These are phyloP conservation scores for Spodoptera frugiperda DNA, from an alignment of 1,140 invertebrate species.

Conservation along the genomic window DNA sequence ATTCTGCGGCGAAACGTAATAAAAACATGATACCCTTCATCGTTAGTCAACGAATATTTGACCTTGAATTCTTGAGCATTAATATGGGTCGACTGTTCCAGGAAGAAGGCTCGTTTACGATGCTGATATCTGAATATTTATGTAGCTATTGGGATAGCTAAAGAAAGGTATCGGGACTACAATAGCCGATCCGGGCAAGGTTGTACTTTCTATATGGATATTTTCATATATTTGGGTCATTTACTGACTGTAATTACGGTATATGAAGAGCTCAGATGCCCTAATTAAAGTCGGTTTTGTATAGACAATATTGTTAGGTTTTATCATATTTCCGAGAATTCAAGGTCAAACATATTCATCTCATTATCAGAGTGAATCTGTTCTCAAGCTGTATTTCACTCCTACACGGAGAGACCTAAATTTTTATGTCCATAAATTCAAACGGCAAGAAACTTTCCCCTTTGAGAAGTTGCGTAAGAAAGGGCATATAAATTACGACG, in stretches of 20 bases:
- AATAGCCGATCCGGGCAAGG: neutral
- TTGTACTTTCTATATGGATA: neutral
- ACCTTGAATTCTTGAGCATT: slow-evolving; percentile 18
- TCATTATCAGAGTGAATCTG: neutral
- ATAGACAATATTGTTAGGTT: too few relatives aligned
- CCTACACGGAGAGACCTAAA: slow-evolving; percentile 17
- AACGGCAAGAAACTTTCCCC: slow-evolving; percentile 48
- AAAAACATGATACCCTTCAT: neutral
- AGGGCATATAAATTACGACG: slow-evolving; percentile 59
- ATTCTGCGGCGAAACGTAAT: neutral
- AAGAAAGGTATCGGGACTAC: neutral
- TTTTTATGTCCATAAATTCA: slow-evolving; percentile 49
- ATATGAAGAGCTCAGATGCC: too few relatives aligned
- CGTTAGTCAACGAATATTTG: slow-evolving; percentile 11
- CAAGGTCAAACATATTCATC: neutral
- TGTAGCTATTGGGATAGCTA: slow-evolving; percentile 1
- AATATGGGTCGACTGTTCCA: neutral
- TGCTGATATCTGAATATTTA: slow-evolving; percentile 24
- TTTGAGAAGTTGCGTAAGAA: slow-evolving; percentile 52
- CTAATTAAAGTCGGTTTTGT: too few relatives aligned
- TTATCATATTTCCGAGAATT: neutral
- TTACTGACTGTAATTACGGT: neutral
- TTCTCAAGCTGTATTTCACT: slow-evolving; percentile 29
- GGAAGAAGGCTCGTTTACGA: slow-evolving; percentile 13
- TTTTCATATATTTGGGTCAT: neutral